Evolutionary conservation across 2,888 invertebrate species (phyloP).

Genomic region (Phortica okadai): DNA sequence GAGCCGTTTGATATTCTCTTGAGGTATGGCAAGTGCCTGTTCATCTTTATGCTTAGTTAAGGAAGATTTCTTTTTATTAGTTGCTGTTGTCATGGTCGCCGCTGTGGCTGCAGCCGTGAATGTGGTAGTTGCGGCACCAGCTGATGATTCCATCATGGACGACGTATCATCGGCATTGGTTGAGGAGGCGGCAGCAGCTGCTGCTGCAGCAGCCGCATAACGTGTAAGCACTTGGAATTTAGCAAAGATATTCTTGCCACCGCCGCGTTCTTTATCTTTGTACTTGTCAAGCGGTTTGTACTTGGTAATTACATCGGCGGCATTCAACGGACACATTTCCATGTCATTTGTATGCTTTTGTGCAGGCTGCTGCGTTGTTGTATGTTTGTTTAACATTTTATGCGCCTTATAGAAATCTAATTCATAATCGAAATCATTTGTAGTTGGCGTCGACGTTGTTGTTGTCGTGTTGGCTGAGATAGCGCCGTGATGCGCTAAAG

Average conservation of each 20-base stretch:
- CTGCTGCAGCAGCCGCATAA: conserved; percentile 67
- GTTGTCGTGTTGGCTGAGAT: conserved; percentile 23
- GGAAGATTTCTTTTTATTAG: conserved; percentile 30
- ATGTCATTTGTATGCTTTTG: conserved; percentile 61
- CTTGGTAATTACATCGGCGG: conserved; percentile 63
- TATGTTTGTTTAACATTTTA: conserved; percentile 47
- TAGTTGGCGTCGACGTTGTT: conserved; percentile 29
- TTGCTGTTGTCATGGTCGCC: conserved; percentile 42
- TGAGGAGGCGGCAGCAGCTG: conserved; percentile 61
- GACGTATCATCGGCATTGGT: conserved; percentile 57
- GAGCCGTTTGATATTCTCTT: conserved; percentile 83
- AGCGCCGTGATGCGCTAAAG: conserved; percentile 40
- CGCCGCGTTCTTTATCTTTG: conserved; percentile 75
- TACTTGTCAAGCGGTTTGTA: conserved; percentile 74
- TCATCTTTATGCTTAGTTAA: conserved; percentile 52
- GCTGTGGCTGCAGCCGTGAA: conserved; percentile 40
- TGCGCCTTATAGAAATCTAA: conserved; percentile 70
- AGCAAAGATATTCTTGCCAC: conserved; percentile 78
- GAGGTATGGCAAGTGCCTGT: conserved; percentile 78
- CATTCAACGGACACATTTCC: conserved; percentile 67
- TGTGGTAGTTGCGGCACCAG: conserved; percentile 48
- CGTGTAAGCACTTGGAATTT: conserved; percentile 78
- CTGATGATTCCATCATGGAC: conserved; percentile 59
- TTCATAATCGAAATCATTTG: conserved; percentile 70
- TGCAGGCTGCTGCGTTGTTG: conserved; percentile 49